Evolutionary conservation across 2,888 invertebrate species (phyloP), one percentile per base, ranked within the genome.

Genomic region (Phorcus lineatus): DNA sequence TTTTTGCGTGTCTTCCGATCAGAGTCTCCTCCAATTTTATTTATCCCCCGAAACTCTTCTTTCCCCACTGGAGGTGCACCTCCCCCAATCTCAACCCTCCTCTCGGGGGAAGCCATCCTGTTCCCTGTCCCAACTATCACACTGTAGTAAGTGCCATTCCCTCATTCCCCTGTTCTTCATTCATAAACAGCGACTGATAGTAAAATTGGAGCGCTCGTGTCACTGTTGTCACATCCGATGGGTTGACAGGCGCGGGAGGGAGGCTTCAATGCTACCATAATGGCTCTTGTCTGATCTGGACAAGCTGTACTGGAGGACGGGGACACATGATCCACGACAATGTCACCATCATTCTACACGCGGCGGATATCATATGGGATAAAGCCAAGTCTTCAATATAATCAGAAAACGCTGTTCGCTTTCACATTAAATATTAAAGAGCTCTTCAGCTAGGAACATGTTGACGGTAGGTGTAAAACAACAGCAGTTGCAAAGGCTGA

Each of bases 331-430:
- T 24, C 24, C 17, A 28, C 62, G 17, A 2, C 28, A 28, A 11
- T 62, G 62, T 62, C 62, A 28, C 62, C 24, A 24, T 62, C 28
- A 28, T 13, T 62, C 62, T 62, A 28, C 62, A 28, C 16, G 62
- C 62, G 7, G 28, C 62, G 62, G 62, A 28, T 62, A 62, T 62
- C 28, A 62, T 62, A 62, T 22, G 62, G 62, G 62, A 62, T 62
- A 28, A 28, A 62, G 62, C 62, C 62, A 62, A 28, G 28, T 62
- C 62, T 17, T 62, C 62, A 62, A 28, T 62, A 62, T 62, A 19
- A 62, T 62, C 62, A 62, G 28, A 62, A 62, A 62, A 62, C 62
- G 28, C 62, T 28, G 62, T 24, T 62, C 62, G 62, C 62, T 62
- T 24, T 62, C 62, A 62, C 62, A 62, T 62, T 62, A 62, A 62